Base-by-base conservation (phyloP, 2,888 invertebrate species). In the Bursaphelenchus okinawaensis region DNA sequence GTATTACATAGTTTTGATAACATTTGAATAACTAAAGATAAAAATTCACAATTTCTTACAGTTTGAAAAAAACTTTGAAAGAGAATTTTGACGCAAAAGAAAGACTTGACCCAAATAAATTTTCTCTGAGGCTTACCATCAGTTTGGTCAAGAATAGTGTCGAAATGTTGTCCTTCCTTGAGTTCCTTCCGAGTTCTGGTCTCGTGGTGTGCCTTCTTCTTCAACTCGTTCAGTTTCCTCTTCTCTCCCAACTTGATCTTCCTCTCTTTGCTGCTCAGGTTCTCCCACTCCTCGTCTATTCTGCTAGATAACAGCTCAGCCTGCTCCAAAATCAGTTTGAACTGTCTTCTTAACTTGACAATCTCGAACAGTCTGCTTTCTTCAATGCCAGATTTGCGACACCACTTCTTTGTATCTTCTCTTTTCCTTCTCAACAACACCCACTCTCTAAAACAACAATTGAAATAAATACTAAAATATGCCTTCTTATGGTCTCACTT, bases 341-440 rank as follows among this genome's bases (percentile, higher is more conserved):
- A 74, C 84, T 98, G 98, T 24, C 89, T 88, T 31, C 93, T 87
- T 7, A 98, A 85, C 85, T 96, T 96, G 0, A 91, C 91, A 79
- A 93, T 90, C 84, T 98, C 98, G 81, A 95, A 98, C 79, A 98
- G 90, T 23, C 98, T 86, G 83, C 98, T 95, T 83, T 98, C 96
- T 84, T 98, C 96, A 7, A 98, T 86, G 0, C 93, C 94, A 65
- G 93, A 86, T 64, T 90, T 87, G 70, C 88, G 88, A 75, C 94
- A 92, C 96, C 98, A 98, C 66, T 88, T 88, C 54, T 89, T 87
- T 0, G 84, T 68, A 22, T 69, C 68, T 27, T 75, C 75, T 19
- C 72, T 72, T 51, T 70, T 82, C 22, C 83, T 81, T 70, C 85
- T 85, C 29, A 84, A 81, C 75, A 84, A 65, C 4, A 79, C 71